These are phyloP conservation scores for Leptosomus discolor DNA, from an alignment of 2,113 vertebrate species.

Conservation along the genomic window DNA sequence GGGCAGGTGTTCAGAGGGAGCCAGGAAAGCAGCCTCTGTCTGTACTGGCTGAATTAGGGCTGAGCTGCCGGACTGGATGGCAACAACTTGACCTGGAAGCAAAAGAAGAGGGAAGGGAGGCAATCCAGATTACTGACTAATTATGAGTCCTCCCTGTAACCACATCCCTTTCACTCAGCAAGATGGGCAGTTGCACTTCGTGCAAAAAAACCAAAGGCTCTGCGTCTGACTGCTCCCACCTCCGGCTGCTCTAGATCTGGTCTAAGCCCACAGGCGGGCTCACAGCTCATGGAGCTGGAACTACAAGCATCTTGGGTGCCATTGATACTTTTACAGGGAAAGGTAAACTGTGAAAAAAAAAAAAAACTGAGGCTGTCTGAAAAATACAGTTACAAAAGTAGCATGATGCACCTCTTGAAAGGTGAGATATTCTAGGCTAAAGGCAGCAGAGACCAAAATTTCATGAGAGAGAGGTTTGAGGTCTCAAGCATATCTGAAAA, in stretches of 20 bases:
- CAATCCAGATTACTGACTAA: background rate
- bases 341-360: background rate
- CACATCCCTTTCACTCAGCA: background rate
- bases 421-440: background rate
- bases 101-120: background rate
- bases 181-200: background rate
- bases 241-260: background rate
- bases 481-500: background rate
- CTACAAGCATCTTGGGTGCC: too few species aligned
- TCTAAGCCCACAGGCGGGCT: background rate
- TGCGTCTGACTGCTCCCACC: background rate
- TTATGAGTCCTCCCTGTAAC: background rate
- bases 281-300: background rate
- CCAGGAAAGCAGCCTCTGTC: background rate
- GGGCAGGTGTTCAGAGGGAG: background rate
- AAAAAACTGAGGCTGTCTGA: background rate
- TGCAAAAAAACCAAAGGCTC: background rate
- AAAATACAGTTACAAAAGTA: background rate
- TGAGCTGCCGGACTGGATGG: background rate
- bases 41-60: background rate
- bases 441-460: background rate
- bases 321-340: background rate
- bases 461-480: background rate
- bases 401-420: background rate
- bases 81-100: background rate